These are phyloP conservation scores for Oncorhynchus clarkii DNA, from an alignment of 2,113 vertebrate genomes.

Conservation along the genomic window DNA sequence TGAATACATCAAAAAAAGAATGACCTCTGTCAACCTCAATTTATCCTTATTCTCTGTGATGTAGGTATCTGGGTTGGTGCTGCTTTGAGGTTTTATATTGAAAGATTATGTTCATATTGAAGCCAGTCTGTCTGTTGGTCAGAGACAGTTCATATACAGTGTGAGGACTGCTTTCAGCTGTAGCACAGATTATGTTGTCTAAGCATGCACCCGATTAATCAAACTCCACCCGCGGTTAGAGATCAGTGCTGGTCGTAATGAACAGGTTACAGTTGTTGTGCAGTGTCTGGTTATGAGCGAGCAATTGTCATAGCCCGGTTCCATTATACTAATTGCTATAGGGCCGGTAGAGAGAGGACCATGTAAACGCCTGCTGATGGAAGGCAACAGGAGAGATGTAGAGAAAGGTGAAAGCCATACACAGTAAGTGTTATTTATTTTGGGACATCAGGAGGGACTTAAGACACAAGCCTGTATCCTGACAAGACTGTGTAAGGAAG, in stretches of 20 bases:
- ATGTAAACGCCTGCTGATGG: slow-evolving; percentile 42
- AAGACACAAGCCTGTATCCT: slow-evolving; percentile 15
- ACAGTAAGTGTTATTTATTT: slow-evolving; percentile 36
- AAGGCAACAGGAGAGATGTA: slow-evolving; percentile 39
- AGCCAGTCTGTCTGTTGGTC: too few species aligned
- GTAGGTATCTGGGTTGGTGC: not conserved
- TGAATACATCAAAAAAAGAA: not conserved
- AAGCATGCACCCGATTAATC: not conserved
- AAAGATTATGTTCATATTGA: too few species aligned
- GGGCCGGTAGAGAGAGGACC: slow-evolving; percentile 24
- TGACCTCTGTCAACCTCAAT: not conserved
- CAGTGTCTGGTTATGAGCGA: slow-evolving; percentile 1
- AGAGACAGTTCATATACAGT: too few species aligned
- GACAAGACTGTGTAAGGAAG: slow-evolving; percentile 36
- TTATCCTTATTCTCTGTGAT: not conserved
- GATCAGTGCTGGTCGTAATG: slow-evolving; percentile 2
- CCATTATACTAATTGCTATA: slow-evolving; percentile 63
- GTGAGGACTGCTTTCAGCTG: not conserved
- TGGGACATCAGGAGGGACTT: slow-evolving; percentile 29
- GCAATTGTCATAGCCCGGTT: slow-evolving; percentile 31
- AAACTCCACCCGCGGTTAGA: not conserved
- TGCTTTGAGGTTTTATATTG: not conserved
- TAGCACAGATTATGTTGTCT: not conserved
- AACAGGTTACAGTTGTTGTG: slow-evolving; percentile 1
- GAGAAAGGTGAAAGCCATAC: slow-evolving; percentile 33